These are phyloP conservation scores for Thaleichthys pacificus DNA, from an alignment of 2,797 vertebrate species.

Conservation along the genomic window DNA sequence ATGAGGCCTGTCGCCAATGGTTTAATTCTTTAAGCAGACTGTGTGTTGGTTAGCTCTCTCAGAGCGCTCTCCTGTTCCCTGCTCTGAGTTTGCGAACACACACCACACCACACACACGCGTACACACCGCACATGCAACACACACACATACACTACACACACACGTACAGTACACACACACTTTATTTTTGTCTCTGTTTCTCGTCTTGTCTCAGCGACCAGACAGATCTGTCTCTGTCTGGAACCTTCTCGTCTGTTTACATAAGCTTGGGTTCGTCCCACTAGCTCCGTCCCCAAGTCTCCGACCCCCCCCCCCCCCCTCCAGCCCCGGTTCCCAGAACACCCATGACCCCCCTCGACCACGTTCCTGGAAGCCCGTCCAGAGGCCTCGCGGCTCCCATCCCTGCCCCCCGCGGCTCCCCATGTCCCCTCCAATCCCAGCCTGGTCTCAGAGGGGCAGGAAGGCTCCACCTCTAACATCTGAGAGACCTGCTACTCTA, in stretches of 20 bases:
- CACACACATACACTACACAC: neutral
- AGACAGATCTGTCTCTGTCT: constrained; percentile 16
- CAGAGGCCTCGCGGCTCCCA: neutral
- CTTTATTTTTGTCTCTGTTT: neutral
- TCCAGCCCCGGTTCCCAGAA: constrained; percentile 28
- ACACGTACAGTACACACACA: constrained; percentile 1
- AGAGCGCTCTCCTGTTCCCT: neutral
- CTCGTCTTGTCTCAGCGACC: constrained; percentile 19
- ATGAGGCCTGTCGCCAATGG: neutral
- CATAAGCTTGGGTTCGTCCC: constrained; percentile 4
- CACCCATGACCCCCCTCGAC: constrained; percentile 12
- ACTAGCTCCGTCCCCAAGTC: neutral
- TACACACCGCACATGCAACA: neutral
- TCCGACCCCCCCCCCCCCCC: neutral
- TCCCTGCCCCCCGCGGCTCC: neutral
- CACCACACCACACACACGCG: neutral
- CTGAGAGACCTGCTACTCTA: too few species aligned
- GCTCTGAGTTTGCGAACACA: too few species aligned
- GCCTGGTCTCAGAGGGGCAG: constrained; percentile 1
- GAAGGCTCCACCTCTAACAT: too few species aligned
- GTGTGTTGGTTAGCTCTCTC: neutral
- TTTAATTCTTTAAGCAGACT: too few species aligned
- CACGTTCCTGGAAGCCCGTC: constrained; percentile 12
- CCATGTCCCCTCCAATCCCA: neutral
- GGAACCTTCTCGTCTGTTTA: constrained; percentile 22